Evolutionary conservation across 1,140 invertebrate genomes (phyloP), one percentile per base, ranked within the genome.

Genomic region (Neotoxoptera formosana): DNA sequence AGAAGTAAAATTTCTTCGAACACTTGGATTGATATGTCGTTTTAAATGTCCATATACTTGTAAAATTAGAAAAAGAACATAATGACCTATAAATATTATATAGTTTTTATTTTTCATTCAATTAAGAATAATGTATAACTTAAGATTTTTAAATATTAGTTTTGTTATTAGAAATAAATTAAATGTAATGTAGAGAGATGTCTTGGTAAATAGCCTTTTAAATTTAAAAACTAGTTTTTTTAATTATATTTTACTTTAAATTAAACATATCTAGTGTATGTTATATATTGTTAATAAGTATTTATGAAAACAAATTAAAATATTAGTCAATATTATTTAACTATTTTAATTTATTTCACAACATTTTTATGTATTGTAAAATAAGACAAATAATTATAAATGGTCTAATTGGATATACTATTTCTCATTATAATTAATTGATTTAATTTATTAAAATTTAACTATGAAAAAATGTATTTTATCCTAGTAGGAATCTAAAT

Each of bases 1-100:
- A 84, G 91, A 93, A 86, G 81, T 86, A 8, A 56, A 93, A 56
- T 93, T 93, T 56, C 81, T 93, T 0, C 84, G 81, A 30, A 84
- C n/a, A 25, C 91, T 93, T 14, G 91, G 81, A 36, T 51, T 93
- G 7, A 93, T 14, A 53, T 93, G 47, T 21, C 91, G 91, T 84
- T 93, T 81, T 86, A 93, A 93, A 56, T 86, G 91, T 86, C 47
- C 48, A 8, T 53, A 86, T n/a, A 56, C 25, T 21, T n/a, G 14
- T 30, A 34, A 93, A 60, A 45, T 23, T 20, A 93, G 86, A 83
- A 93, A 92, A 25, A 86, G 86, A 56, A 36, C 17, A 48, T 51
- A 34, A 14, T 45, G 41, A 41, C 41, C 1, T 41, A 41, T 41
- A 41, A 17, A 76, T 1, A 30, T 17, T 17, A 17, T 14, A 86